phyloP scores from a whole-genome alignment of 2,797 vertebrate genomes.

The Aeoliscus strigatus region DNA sequence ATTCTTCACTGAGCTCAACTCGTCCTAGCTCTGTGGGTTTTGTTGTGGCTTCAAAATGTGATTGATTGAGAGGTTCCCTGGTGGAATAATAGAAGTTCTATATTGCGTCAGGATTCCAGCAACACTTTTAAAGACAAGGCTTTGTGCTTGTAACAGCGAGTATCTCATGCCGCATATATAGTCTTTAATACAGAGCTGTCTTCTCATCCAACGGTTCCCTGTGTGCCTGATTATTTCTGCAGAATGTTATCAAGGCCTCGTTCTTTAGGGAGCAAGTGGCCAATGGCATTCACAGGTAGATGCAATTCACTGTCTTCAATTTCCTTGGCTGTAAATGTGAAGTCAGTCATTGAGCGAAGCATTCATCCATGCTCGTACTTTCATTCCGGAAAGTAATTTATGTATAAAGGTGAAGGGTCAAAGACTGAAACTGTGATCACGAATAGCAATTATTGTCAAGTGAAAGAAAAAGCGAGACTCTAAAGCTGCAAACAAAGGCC shows the following conservation, averaged over 20 bases:
- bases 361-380: conserved; percentile 27
- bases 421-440: conserved; percentile 31
- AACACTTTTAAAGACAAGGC: no score
- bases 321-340: conserved; percentile 31
- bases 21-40: no score
- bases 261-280: conserved; percentile 18
- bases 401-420: conserved; percentile 28
- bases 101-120: no score
- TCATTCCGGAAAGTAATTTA: conserved; percentile 37
- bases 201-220: conserved; percentile 4
- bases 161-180: no score
- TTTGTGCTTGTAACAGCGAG: no score
- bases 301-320: conserved; percentile 46
- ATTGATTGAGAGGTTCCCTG: no score
- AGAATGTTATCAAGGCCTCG: conserved; percentile 20
- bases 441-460: conserved; percentile 31
- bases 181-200: conserved; percentile 9
- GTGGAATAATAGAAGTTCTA: no score
- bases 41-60: no score
- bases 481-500: no score
- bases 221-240: conserved; percentile 14
- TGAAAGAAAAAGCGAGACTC: conserved; percentile 21
- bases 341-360: conserved; percentile 40
- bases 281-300: conserved; percentile 17
- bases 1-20: no score